A percentile compares a stretch with the other conserved stretches of the same genome.
Conservation (phyloP, 2,888 invertebrate species). For the Rhagium mordax region DNA sequence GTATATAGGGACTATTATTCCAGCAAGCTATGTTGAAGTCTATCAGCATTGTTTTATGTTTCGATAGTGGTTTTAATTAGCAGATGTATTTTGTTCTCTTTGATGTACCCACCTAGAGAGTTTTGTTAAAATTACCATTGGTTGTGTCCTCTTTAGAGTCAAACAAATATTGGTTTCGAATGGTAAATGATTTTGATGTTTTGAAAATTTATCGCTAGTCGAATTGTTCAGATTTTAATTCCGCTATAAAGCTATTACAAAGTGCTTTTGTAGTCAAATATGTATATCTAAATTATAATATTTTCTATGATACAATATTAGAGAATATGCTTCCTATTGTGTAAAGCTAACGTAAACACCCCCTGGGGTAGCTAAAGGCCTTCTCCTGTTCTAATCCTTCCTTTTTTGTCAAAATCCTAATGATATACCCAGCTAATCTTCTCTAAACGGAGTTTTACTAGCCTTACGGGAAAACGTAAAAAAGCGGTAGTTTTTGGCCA, state of each 20-base stretch:
- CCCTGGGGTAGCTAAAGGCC: too few species aligned
- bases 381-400: too few species aligned
- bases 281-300: too few species aligned
- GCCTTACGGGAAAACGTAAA: too few species aligned
- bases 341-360: too few species aligned
- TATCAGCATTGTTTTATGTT: background rate
- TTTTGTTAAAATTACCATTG: background rate
- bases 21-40: background rate
- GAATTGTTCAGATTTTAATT: background rate
- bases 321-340: too few species aligned
- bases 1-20: background rate
- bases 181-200: background rate
- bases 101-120: background rate
- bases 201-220: background rate
- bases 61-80: background rate
- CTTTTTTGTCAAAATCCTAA: too few species aligned
- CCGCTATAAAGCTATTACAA: background rate
- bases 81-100: background rate
- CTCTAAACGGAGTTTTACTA: too few species aligned
- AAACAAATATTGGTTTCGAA: background rate
- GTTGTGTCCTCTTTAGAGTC: background rate
- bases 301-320: too few species aligned
- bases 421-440: too few species aligned
- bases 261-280: too few species aligned
- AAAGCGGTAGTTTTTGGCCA: too few species aligned